Base-by-base conservation (phyloP, 2,113 vertebrate species). In the Eclectus roratus region DNA sequence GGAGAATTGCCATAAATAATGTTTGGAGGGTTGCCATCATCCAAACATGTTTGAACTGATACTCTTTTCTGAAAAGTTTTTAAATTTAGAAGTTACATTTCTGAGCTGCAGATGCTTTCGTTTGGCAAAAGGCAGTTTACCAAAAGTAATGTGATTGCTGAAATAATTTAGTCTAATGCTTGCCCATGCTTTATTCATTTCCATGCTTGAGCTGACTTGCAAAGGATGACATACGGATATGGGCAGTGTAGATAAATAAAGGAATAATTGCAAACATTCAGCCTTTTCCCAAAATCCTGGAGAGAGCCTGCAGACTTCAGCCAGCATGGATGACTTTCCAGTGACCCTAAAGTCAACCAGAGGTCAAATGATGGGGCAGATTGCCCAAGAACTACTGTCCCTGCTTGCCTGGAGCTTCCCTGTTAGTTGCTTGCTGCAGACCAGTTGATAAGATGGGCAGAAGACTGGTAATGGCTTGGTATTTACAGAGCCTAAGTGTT, bases 161-260 rank as follows among this genome's bases (percentile, higher is more conserved):
- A 90, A 91, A 74, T 88, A 68, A 86, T 88, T 82, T 64, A 93
- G 27, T 79, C 24, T 81, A 84, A 85, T 74, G 74, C 70, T 93
- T 70, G 68, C 60, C 66, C 8, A 13, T 70, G 78, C 68, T 86
- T 53, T 74, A 8, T 73, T 95, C 13, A 0, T 92, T 93, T 89
- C 84, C 89, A 56, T 90, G 83, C 84, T 91, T 92, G 88, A 91
- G 69, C 72, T 91, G 65, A 69, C 84, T 89, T 88, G 85, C 58
- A 89, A 41, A 89, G 85, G 78, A 93, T 97, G 95, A 77, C 73
- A 86, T 80, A 94, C 56, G 50, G 73, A 61, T 37, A 4, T 12
- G 35, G 73, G 61, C 43, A 44, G 47, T 23, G 50, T 83, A 85
- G 93, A 91, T 71, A 53, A 71, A 89, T 73, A 81, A 88, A 33